Evolutionary conservation across 1,140 invertebrate species (phyloP).

Genomic region (Monomorium pharaonis): DNA sequence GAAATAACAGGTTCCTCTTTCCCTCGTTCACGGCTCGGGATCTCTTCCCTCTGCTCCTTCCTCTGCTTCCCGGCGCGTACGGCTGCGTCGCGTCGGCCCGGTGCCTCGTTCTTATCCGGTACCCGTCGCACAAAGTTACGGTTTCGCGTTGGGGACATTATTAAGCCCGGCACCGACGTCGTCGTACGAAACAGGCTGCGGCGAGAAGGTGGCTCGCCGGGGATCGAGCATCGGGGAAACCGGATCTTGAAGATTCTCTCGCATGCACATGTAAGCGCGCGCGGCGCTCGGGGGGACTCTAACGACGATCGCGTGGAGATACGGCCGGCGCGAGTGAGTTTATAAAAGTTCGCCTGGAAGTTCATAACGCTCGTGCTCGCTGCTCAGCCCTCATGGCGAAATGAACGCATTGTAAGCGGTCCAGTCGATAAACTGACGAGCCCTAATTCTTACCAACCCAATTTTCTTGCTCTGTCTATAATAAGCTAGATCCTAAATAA

Average conservation of each 20-base stretch:
- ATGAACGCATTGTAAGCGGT: not conserved
- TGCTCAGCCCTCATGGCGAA: not conserved
- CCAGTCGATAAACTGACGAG: not conserved
- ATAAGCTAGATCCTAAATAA: not conserved
- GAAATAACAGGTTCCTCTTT: constrained; percentile 83
- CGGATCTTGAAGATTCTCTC: constrained; percentile 63
- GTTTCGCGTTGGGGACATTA: constrained; percentile 65
- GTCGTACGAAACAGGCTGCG: constrained; percentile 37
- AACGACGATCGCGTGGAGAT: constrained; percentile 63
- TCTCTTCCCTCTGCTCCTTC: constrained; percentile 49
- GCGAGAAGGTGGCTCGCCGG: constrained; percentile 18
- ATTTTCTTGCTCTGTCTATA: not conserved
- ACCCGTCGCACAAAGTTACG: constrained; percentile 52
- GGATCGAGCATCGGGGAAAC: constrained; percentile 43
- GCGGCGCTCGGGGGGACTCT: constrained; percentile 35
- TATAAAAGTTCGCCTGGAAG: constrained; percentile 59
- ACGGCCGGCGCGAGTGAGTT: constrained; percentile 50
- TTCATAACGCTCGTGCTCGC: constrained; percentile 46
- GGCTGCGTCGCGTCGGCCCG: not conserved
- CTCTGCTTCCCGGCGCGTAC: not conserved
- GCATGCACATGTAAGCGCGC: constrained; percentile 24
- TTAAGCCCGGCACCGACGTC: constrained; percentile 62
- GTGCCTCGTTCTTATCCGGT: not conserved
- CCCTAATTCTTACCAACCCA: not conserved
- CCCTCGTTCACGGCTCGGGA: constrained; percentile 66